A percentile compares a stretch with the other conserved stretches of the same genome.
Conservation (phyloP, 1,140 invertebrate species). For the Acromyrmex heyeri region DNA sequence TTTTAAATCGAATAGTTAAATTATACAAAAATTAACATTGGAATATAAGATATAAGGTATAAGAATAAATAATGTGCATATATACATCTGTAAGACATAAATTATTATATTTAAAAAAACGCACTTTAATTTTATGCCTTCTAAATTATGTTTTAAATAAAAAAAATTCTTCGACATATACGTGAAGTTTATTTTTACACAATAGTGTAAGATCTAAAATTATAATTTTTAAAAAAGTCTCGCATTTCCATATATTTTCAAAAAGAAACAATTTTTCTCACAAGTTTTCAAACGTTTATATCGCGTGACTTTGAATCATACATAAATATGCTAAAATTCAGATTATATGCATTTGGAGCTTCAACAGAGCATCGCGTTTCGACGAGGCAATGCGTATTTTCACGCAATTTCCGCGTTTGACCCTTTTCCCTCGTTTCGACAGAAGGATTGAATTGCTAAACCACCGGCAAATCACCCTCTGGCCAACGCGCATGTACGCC, state of each 20-base stretch:
- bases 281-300: neutral
- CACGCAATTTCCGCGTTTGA: slow-evolving; percentile 19
- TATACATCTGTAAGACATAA: too few relatives aligned
- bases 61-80: too few relatives aligned
- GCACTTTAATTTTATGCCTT: too few relatives aligned
- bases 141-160: too few relatives aligned
- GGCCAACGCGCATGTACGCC: slow-evolving; percentile 41
- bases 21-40: too few relatives aligned
- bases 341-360: neutral
- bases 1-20: too few relatives aligned
- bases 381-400: neutral
- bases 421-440: neutral
- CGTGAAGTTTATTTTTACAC: too few relatives aligned
- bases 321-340: neutral
- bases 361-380: neutral
- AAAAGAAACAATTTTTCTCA: too few relatives aligned
- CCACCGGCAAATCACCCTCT: neutral
- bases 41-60: too few relatives aligned
- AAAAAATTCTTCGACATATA: too few relatives aligned
- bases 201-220: neutral
- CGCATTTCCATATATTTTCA: too few relatives aligned
- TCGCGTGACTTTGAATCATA: neutral
- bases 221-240: neutral
- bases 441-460: slow-evolving; percentile 9
- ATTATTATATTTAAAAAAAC: too few relatives aligned